Evolutionary conservation across 1,140 invertebrate genomes (phyloP).

Genomic region (Andricus grossulariae): DNA sequence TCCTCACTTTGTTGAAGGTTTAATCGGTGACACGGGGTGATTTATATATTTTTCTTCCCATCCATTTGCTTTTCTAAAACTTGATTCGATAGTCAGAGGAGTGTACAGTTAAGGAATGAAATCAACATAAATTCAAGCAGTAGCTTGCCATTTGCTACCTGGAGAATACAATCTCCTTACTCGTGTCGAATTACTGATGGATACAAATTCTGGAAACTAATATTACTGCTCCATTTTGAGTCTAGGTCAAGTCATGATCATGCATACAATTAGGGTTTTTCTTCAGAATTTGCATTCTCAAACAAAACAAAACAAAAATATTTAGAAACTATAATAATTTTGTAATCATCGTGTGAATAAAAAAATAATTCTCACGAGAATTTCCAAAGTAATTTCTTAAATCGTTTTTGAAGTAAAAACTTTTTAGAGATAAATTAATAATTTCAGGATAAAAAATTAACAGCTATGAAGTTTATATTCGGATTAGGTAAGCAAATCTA

Average conservation of each 20-base stretch:
- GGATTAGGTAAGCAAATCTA: too few relatives aligned
- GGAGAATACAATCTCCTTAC: neutral
- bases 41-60: neutral
- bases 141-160: constrained; percentile 13
- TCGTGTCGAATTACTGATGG: constrained; percentile 20
- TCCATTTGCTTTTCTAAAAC: constrained; percentile 14
- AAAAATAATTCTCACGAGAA: too few relatives aligned
- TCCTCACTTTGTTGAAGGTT: too few relatives aligned
- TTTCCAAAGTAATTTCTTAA: too few relatives aligned
- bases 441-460: too few relatives aligned
- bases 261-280: neutral
- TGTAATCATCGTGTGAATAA: too few relatives aligned
- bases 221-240: constrained; percentile 16
- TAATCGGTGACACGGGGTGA: too few relatives aligned
- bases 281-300: neutral
- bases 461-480: too few relatives aligned
- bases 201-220: constrained; percentile 25
- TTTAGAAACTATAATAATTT: too few relatives aligned
- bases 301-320: too few relatives aligned
- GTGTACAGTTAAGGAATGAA: neutral
- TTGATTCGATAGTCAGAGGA: neutral
- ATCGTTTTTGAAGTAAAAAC: too few relatives aligned
- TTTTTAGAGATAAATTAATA: too few relatives aligned
- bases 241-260: constrained; percentile 19
- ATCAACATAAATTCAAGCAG: constrained; percentile 13